These are phyloP conservation scores for Lepeophtheirus salmonis DNA, from an alignment of 1,140 invertebrate species.

Conservation along the genomic window DNA sequence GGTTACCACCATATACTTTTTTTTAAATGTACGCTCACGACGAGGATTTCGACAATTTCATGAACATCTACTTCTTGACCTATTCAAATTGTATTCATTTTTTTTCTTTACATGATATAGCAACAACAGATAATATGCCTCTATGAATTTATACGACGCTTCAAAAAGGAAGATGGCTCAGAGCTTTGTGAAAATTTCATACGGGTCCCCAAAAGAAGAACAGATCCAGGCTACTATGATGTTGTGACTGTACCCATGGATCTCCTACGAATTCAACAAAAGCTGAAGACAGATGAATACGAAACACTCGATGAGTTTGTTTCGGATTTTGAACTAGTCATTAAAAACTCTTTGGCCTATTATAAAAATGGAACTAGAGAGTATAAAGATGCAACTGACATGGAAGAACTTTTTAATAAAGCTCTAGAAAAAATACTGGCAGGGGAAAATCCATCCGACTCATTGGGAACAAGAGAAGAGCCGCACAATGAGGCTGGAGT, in stretches of 20 bases:
- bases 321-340: slow-evolving; percentile 62
- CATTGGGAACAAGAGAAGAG: slow-evolving; percentile 19
- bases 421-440: slow-evolving; percentile 27
- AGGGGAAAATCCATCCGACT: not conserved
- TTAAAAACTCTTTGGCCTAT: slow-evolving; percentile 77
- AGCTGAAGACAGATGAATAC: slow-evolving; percentile 85
- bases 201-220: slow-evolving; percentile 68
- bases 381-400: slow-evolving; percentile 68
- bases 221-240: slow-evolving; percentile 73
- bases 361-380: slow-evolving; percentile 63
- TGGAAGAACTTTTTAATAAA: slow-evolving; percentile 63
- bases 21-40: too few relatives aligned
- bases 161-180: slow-evolving; percentile 76
- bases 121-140: slow-evolving; percentile 45
- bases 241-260: slow-evolving; percentile 83
- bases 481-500: slow-evolving; percentile 21
- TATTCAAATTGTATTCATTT: too few relatives aligned
- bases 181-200: slow-evolving; percentile 85
- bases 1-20: too few relatives aligned
- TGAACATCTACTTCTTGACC: too few relatives aligned
- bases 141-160: slow-evolving; percentile 71
- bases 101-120: not conserved
- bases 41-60: too few relatives aligned
- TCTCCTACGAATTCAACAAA: slow-evolving; percentile 79
- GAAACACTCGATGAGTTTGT: slow-evolving; percentile 69